Evolutionary conservation across 1,140 invertebrate species (phyloP).

Genomic region (Bombus consobrinus): DNA sequence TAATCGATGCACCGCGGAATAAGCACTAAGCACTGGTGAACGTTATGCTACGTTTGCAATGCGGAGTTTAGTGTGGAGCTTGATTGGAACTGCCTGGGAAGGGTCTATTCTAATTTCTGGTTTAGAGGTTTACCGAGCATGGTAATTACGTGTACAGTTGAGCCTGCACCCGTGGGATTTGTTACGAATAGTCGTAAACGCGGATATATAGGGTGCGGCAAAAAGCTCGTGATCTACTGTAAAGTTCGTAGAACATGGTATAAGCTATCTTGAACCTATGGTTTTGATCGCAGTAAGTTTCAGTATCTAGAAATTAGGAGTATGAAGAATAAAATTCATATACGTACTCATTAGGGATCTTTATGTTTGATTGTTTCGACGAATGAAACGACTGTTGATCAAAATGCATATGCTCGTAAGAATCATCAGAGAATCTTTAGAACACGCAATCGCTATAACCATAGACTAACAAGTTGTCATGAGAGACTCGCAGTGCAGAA

Average conservation of each 20-base stretch:
- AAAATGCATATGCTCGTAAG: no score
- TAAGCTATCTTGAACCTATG: neutral
- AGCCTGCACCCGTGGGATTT: conserved; percentile 7
- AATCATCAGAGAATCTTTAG: no score
- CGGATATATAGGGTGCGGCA: neutral
- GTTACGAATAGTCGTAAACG: conserved; percentile 1
- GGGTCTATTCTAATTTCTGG: conserved; percentile 16
- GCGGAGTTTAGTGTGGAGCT: neutral
- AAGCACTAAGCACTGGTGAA: neutral
- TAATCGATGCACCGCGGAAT: conserved; percentile 48
- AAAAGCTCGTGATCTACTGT: neutral
- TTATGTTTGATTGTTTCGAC: no score
- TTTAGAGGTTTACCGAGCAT: neutral
- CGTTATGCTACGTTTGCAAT: conserved; percentile 13
- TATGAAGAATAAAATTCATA: no score
- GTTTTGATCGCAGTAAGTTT: neutral
- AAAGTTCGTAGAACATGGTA: neutral
- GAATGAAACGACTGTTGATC: no score
- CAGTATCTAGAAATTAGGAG: no score
- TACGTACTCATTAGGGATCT: no score
- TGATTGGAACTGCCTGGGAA: conserved; percentile 4
- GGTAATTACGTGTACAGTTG: neutral
- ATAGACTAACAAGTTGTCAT: no score
- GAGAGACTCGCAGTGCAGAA: no score
- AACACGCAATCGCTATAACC: no score